phyloP scores from a whole-genome alignment of 2,113 vertebrate species.

The Mandrillus leucophaeus region DNA sequence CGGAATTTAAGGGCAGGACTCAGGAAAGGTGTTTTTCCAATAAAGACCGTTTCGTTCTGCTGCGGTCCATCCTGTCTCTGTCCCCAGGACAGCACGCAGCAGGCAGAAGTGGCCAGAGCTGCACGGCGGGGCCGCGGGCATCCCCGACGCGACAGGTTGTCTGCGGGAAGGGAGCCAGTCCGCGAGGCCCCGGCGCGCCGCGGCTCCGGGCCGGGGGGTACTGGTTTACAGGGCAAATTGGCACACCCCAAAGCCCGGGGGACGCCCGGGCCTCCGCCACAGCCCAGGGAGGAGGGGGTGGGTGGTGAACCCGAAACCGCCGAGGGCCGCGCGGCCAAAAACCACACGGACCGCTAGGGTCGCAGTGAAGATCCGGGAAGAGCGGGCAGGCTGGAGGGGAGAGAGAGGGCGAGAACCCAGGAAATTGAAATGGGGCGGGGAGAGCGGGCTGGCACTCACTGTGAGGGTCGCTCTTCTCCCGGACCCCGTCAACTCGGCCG shows the following conservation, averaged over 20 bases:
- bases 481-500: slow-evolving; percentile 94
- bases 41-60: background rate
- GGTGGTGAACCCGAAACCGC: background rate
- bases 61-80: background rate
- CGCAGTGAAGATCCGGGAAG: background rate
- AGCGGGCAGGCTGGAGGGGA: background rate
- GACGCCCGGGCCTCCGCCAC: background rate
- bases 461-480: slow-evolving; percentile 96
- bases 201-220: background rate
- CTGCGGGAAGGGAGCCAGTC: background rate
- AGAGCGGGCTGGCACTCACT: slow-evolving; percentile 84
- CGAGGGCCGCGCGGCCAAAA: background rate
- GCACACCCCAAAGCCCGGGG: background rate
- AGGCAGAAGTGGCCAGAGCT: too few relatives aligned
- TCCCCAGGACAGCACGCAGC: rapidly evolving
- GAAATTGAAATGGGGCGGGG: too few relatives aligned
- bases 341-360: background rate
- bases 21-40: background rate
- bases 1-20: background rate
- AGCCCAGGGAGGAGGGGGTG: background rate
- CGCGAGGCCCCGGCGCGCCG: background rate
- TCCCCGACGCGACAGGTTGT: background rate
- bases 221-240: background rate
- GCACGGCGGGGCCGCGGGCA: background rate
- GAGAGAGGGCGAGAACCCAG: background rate